phyloP scores from a whole-genome alignment of 2,888 invertebrate genomes.

The Phania funesta region DNA sequence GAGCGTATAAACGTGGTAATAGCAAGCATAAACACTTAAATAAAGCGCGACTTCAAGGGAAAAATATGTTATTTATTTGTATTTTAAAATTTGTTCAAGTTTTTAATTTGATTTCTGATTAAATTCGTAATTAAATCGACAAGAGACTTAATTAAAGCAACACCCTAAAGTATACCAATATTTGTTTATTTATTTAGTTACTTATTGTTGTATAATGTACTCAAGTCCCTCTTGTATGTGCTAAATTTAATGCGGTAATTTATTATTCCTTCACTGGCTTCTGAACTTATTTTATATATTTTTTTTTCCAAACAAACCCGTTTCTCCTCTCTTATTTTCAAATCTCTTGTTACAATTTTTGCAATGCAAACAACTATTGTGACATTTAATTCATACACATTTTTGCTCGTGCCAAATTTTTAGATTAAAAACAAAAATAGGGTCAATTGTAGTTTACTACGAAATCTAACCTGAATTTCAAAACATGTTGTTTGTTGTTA shows the following conservation, averaged over 20 bases:
- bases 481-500: neutral
- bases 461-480: slow-evolving; percentile 43
- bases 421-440: slow-evolving; percentile 17
- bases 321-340: neutral
- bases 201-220: neutral
- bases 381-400: neutral
- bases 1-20: too few relatives aligned
- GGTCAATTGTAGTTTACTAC: slow-evolving; percentile 53
- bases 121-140: too few relatives aligned
- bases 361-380: neutral
- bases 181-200: slow-evolving; percentile 2
- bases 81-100: neutral
- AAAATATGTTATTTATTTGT: too few relatives aligned
- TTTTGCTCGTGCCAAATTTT: slow-evolving; percentile 6
- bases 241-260: neutral
- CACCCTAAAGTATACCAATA: too few relatives aligned
- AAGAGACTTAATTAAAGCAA: too few relatives aligned
- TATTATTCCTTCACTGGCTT: slow-evolving; percentile 24
- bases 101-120: too few relatives aligned
- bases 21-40: too few relatives aligned
- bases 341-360: neutral
- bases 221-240: neutral
- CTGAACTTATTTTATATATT: neutral
- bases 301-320: slow-evolving; percentile 3
- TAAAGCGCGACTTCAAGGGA: too few relatives aligned